phyloP scores from a whole-genome alignment of 2,797 vertebrate species.

The Petrocephalus sullivani region DNA sequence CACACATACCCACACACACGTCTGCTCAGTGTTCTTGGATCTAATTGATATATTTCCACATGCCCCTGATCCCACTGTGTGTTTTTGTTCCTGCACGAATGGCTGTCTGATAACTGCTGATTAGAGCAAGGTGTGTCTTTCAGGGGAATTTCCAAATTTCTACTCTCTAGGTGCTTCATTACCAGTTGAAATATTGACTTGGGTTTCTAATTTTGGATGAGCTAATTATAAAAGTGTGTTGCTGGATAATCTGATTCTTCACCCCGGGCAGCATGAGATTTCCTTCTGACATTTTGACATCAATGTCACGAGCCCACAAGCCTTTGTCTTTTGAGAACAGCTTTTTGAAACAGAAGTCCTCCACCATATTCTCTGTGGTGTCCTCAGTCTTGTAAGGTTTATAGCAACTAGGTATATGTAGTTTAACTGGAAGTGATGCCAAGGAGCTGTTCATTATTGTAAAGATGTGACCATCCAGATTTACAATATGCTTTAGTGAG shows the following conservation, averaged over 20 bases:
- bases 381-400: background rate
- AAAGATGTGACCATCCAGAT: no score
- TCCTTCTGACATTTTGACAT: slow-evolving; percentile 6
- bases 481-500: no score
- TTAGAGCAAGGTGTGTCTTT: slow-evolving; percentile 7
- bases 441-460: background rate
- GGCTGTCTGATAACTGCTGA: background rate
- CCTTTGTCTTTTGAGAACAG: background rate
- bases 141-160: slow-evolving; percentile 7
- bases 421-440: background rate
- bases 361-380: background rate
- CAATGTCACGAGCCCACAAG: slow-evolving; percentile 2
- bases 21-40: background rate
- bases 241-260: slow-evolving; percentile 12
- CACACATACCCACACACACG: no score
- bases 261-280: slow-evolving; percentile 10
- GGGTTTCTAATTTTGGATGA: slow-evolving; percentile 5
- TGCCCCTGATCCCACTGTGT: background rate
- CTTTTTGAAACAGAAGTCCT: background rate
- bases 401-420: background rate
- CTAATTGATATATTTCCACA: background rate
- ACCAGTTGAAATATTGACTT: slow-evolving; percentile 14
- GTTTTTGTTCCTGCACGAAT: background rate
- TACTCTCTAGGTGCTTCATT: background rate
- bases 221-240: slow-evolving; percentile 16